These are phyloP conservation scores for Cossypha polioptera DNA, from an alignment of 2,797 vertebrate species.

Conservation along the genomic window DNA sequence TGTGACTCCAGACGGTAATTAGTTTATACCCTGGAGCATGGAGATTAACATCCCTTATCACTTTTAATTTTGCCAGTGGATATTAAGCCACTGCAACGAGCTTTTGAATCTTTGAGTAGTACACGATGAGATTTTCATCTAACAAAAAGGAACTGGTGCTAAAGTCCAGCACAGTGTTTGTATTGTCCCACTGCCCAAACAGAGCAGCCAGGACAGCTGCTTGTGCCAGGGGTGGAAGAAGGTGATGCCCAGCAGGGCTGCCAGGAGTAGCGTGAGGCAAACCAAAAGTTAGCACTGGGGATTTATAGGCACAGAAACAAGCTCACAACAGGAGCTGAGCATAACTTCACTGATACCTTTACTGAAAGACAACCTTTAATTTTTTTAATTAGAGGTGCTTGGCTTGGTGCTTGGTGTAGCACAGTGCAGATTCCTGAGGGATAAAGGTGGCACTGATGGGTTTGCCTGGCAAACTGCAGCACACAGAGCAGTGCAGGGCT, in stretches of 20 bases:
- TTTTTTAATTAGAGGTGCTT: not conserved
- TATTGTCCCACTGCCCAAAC: not conserved
- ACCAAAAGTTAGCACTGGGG: not conserved
- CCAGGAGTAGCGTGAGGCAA: not conserved
- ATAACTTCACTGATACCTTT: not conserved
- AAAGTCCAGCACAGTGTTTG: not conserved
- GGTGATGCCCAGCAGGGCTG: not conserved
- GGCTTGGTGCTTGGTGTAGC: not conserved
- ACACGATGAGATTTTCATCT: not conserved
- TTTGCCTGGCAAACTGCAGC: not conserved
- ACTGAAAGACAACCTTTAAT: not conserved
- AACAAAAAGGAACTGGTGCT: not conserved
- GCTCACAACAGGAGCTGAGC: not conserved
- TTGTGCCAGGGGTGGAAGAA: not conserved
- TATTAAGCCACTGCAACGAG: slow-evolving; percentile 54
- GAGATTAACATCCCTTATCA: slow-evolving; percentile 71
- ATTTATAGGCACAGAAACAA: not conserved
- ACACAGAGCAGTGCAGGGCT: not conserved
- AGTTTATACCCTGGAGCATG: slow-evolving; percentile 68
- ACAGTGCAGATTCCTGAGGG: not conserved
- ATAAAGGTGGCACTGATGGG: not conserved
- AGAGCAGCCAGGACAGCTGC: not conserved
- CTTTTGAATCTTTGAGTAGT: slow-evolving; percentile 45
- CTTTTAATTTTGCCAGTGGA: slow-evolving; percentile 64
- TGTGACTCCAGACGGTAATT: slow-evolving; percentile 66